A percentile compares a stretch with the other conserved stretches of the same genome.
phyloP scores from a whole-genome alignment of 2,888 invertebrate species.

The Achlya flavicornis region DNA sequence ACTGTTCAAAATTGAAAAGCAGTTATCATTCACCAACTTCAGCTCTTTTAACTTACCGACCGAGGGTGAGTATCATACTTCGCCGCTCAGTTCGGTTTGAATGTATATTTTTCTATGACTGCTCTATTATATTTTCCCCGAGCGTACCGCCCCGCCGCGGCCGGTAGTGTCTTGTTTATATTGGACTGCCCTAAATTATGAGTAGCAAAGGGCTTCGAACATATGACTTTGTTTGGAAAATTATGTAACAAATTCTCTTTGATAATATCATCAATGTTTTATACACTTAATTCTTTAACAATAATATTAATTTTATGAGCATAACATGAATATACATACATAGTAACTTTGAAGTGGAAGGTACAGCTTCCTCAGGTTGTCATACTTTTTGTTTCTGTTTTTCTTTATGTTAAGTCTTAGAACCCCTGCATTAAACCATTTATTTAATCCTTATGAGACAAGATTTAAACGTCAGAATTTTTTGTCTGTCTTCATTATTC shows the following conservation, averaged over 20 bases:
- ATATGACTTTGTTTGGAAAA: slow-evolving; percentile 26
- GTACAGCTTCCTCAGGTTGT: no score
- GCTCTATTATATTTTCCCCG: slow-evolving; percentile 13
- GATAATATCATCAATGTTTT: slow-evolving; percentile 1
- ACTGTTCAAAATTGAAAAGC: no score
- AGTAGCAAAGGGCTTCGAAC: slow-evolving; percentile 17
- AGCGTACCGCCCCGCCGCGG: slow-evolving; percentile 25
- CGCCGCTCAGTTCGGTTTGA: neutral
- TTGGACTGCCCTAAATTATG: slow-evolving; percentile 44
- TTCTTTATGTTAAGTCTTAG: no score
- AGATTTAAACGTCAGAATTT: no score
- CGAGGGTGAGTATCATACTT: no score
- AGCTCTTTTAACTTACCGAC: no score
- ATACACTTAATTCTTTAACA: slow-evolving; percentile 10
- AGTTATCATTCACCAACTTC: no score
- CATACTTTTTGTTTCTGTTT: no score
- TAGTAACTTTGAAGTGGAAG: no score
- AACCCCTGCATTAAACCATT: no score
- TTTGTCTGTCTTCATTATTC: neutral
- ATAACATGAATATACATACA: neutral
- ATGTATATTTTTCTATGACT: slow-evolving; percentile 2
- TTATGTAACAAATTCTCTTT: slow-evolving; percentile 7
- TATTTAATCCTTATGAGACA: no score
- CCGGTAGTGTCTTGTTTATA: slow-evolving; percentile 45
- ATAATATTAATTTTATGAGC: slow-evolving; percentile 19